A percentile compares a stretch with the other conserved stretches of the same genome.
These are phyloP conservation scores for Branchellion lobata DNA, from an alignment of 2,888 invertebrate genomes.

Conservation along the genomic window DNA sequence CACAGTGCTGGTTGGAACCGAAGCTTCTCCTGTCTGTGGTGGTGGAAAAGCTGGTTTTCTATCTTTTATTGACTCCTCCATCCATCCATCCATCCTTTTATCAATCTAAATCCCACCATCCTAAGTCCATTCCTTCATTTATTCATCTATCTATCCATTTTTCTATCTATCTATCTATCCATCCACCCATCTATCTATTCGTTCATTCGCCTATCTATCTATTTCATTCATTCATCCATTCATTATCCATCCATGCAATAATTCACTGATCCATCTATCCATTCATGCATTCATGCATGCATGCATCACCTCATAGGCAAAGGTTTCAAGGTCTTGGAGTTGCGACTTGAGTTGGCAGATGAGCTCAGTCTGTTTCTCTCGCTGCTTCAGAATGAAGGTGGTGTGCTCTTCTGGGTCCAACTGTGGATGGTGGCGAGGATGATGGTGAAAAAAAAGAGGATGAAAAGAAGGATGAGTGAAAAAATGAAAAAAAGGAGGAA, in stretches of 20 bases:
- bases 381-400: conserved; percentile 68
- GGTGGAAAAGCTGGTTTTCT: background rate
- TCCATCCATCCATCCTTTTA: background rate
- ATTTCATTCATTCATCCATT: no score
- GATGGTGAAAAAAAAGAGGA: conserved; percentile 4
- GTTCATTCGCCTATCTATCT: no score
- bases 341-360: conserved; percentile 87
- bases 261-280: no score
- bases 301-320: conserved; percentile 74
- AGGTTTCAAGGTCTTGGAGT: conserved; percentile 84
- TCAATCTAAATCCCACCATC: background rate
- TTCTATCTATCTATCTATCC: no score
- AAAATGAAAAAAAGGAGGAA: background rate
- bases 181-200: no score
- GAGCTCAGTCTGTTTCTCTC: conserved; percentile 75
- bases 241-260: no score
- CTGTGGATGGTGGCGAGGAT: conserved; percentile 48
- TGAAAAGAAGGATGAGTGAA: background rate
- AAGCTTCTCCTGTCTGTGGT: conserved; percentile 71
- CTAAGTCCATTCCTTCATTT: no score
- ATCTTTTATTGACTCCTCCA: background rate
- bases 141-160: no score
- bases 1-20: conserved; percentile 67
- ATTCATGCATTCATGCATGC: background rate
- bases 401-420: conserved; percentile 64